Evolutionary conservation across 2,888 invertebrate species (phyloP).

Genomic region (Smittia aterrima): DNA sequence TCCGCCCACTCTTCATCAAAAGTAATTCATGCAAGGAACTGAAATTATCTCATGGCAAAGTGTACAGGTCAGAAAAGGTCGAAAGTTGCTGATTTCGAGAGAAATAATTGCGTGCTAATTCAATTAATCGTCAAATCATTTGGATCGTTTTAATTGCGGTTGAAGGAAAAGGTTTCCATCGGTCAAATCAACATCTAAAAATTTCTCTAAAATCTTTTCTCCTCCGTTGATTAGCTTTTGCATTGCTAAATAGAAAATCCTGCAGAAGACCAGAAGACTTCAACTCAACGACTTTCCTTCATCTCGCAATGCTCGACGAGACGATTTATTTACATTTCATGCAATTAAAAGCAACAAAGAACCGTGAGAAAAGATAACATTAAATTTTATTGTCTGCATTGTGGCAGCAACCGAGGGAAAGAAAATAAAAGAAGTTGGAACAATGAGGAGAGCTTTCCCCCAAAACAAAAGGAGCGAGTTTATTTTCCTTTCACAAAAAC

Average conservation of each 20-base stretch:
- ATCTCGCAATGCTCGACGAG: too few species aligned
- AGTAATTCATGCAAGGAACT: neutral
- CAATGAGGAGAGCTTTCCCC: slow-evolving; percentile 5
- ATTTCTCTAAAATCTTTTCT: too few species aligned
- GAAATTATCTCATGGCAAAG: too few species aligned
- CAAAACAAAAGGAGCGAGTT: neutral
- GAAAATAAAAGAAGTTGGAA: slow-evolving; percentile 6
- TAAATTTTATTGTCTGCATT: slow-evolving; percentile 23
- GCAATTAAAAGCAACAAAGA: slow-evolving; percentile 22
- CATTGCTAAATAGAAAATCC: too few species aligned
- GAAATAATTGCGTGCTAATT: neutral
- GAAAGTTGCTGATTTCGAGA: neutral
- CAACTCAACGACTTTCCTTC: too few species aligned
- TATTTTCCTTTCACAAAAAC: neutral
- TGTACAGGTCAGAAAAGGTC: neutral
- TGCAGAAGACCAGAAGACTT: too few species aligned
- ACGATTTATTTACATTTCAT: slow-evolving; percentile 14
- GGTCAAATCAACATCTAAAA: too few species aligned
- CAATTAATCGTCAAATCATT: neutral
- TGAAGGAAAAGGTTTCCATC: neutral
- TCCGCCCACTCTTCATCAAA: neutral
- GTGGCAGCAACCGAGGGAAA: neutral
- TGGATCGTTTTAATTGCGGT: slow-evolving; percentile 16
- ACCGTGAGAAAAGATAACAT: slow-evolving; percentile 20
- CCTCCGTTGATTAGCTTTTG: too few species aligned